These are phyloP conservation scores for Mastigias papua DNA, from an alignment of 30 jellyfish, hydroid and myxozoan species.

Conservation along the genomic window DNA sequence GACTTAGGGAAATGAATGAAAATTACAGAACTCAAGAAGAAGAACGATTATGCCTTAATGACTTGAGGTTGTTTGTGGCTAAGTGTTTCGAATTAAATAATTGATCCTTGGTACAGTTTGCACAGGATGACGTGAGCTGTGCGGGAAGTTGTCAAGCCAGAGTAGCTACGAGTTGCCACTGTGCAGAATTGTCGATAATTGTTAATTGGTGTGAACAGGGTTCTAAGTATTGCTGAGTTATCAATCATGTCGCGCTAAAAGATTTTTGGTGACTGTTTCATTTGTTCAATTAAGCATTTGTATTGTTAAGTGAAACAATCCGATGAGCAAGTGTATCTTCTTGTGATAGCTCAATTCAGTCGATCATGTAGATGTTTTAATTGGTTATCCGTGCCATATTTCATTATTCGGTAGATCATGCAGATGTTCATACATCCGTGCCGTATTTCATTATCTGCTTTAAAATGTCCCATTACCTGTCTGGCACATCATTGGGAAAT, in stretches of 20 bases:
- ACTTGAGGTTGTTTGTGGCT: not conserved
- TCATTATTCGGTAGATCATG: too few species aligned
- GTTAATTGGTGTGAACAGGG: conserved; percentile 22
- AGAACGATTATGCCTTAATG: too few species aligned
- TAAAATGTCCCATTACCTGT: too few species aligned
- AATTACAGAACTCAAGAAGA: too few species aligned
- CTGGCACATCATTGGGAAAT: too few species aligned
- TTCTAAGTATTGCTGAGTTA: not conserved
- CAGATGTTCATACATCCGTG: too few species aligned
- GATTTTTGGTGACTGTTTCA: not conserved
- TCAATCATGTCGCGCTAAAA: conserved; percentile 9
- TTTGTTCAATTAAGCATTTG: conserved; percentile 8
- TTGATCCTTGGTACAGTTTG: conserved; percentile 24
- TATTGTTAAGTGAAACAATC: not conserved
- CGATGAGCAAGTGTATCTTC: too few species aligned
- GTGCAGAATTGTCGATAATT: conserved; percentile 28
- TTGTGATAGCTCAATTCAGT: not conserved
- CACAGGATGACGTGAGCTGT: conserved; percentile 10
- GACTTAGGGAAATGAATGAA: too few species aligned
- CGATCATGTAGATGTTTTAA: too few species aligned
- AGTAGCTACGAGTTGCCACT: conserved; percentile 4
- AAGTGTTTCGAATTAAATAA: conserved; percentile 2
- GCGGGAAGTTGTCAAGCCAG: conserved; percentile 42
- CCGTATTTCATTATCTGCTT: too few species aligned
- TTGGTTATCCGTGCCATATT: too few species aligned